Base-by-base conservation (phyloP, 2,113 vertebrate species). In the Pristiophorus japonicus region DNA sequence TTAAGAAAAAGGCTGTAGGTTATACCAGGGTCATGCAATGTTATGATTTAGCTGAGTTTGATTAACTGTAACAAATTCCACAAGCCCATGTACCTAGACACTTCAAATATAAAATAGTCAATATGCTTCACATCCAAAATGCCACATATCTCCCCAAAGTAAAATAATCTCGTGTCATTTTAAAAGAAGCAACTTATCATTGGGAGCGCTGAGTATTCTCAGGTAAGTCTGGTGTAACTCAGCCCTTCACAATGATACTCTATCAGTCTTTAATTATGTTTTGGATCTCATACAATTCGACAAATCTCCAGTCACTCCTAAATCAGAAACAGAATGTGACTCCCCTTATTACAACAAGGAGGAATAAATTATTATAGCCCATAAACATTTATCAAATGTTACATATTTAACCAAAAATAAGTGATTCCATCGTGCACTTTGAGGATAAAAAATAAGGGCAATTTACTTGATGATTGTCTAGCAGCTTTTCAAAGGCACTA, bases 341-440 rank as follows among this genome's bases (percentile, higher is more conserved):
- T 70, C 93, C 45, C 93, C 51, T 94, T 94, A 70, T 94, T 94
- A 70, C 34, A 94, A 66, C 45, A 94, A 51, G 27, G 65, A 94
- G 27, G 45, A 73, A 73, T 94, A 94, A 70, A 94, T 94, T 94
- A 94, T 94, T 94, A 34, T 27, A 67, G 93, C 38, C 42, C 27
- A 70, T 94, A 94, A 94, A 94, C 65, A 70, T 94, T 94, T 70
- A 67, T 94, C 65, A 94, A 67, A 94, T 94, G 66, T 94, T 42
- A 6, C 93, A 94, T 66, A 47, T 70, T 94, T 94, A 94, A 94
- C 93, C 14, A 51, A 73, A 94, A 94, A 94, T 94, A 94, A 70
- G 22, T 94, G 66, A 47, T 51, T 94, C 66, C 45, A 47, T 67
- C 42, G 34, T 34, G 65, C 42, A 66, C 87, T 94, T 73, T 51